A percentile compares a stretch with the other conserved stretches of the same genome.
These are phyloP conservation scores for Acipenser transmontanus DNA, from an alignment of 2,797 vertebrate species.

Conservation along the genomic window DNA sequence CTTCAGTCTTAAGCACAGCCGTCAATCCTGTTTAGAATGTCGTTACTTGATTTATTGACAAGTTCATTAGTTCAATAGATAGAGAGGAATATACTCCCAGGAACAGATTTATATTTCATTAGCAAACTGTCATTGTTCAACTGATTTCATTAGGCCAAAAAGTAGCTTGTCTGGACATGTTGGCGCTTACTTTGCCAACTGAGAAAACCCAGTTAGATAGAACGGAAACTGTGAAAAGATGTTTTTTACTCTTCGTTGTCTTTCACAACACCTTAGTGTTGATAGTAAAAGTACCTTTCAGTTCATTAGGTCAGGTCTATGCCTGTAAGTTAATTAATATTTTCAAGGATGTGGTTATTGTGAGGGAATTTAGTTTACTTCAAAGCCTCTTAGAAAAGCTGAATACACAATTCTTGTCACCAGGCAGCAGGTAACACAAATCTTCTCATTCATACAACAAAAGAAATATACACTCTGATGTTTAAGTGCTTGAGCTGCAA, in stretches of 20 bases:
- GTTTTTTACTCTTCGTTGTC: constrained; percentile 15
- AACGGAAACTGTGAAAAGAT: constrained; percentile 13
- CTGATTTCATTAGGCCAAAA: constrained; percentile 2
- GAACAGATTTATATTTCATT: not conserved
- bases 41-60: not conserved
- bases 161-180: constrained; percentile 13
- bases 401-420: constrained; percentile 38
- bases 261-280: not conserved
- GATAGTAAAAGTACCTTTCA: constrained; percentile 22
- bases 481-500: constrained; percentile 17
- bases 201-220: constrained; percentile 15
- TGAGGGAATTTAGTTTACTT: constrained; percentile 39
- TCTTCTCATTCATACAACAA: constrained; percentile 27
- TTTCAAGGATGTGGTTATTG: constrained; percentile 38
- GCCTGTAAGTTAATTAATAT: constrained; percentile 40
- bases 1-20: constrained; percentile 18
- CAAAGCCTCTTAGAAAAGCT: constrained; percentile 41
- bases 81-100: not conserved
- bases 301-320: constrained; percentile 31
- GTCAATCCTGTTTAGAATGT: not conserved
- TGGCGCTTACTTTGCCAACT: not conserved
- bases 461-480: constrained; percentile 24
- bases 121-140: constrained; percentile 6
- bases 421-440: constrained; percentile 42
- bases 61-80: constrained; percentile 4